Evolutionary conservation across 2,113 vertebrate genomes (phyloP).

Genomic region (Petromus typicus): DNA sequence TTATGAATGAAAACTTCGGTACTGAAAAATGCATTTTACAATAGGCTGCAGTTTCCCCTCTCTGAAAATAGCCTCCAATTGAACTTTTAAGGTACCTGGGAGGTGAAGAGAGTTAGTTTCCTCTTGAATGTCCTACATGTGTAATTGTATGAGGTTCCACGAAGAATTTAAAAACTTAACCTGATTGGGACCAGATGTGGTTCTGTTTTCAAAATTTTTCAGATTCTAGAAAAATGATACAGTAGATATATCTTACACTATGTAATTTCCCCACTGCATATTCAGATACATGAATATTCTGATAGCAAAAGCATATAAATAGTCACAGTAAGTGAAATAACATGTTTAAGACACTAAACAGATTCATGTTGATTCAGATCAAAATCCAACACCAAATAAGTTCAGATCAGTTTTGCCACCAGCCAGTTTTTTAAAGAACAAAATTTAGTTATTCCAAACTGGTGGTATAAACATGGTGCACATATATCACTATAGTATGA

Average conservation of each 20-base stretch:
- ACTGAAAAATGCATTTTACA: slow-evolving; percentile 21
- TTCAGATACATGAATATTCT: slow-evolving; percentile 41
- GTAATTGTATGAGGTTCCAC: not conserved
- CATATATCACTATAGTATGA: not conserved
- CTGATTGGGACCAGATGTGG: not conserved
- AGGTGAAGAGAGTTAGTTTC: not conserved
- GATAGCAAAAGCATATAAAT: not conserved
- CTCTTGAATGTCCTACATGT: not conserved
- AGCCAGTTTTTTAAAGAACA: not conserved
- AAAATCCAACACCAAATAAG: slow-evolving; percentile 12
- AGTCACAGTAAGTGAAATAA: slow-evolving; percentile 26
- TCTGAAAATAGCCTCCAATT: not conserved
- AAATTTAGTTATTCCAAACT: not conserved
- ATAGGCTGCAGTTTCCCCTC: not conserved
- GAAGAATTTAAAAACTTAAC: slow-evolving; percentile 52
- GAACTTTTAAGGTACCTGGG: not conserved
- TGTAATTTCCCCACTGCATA: slow-evolving; percentile 3
- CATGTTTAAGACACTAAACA: not conserved
- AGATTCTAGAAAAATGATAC: slow-evolving; percentile 44
- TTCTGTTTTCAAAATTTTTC: slow-evolving; percentile 53
- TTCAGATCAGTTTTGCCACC: not conserved
- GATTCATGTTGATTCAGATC: slow-evolving; percentile 26
- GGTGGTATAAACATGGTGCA: not conserved
- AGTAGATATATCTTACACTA: slow-evolving; percentile 2
- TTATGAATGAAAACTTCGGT: not conserved